Evolutionary conservation across 2,888 invertebrate species (phyloP), one percentile per base, ranked within the genome.

Genomic region (Maniola hyperantus): DNA sequence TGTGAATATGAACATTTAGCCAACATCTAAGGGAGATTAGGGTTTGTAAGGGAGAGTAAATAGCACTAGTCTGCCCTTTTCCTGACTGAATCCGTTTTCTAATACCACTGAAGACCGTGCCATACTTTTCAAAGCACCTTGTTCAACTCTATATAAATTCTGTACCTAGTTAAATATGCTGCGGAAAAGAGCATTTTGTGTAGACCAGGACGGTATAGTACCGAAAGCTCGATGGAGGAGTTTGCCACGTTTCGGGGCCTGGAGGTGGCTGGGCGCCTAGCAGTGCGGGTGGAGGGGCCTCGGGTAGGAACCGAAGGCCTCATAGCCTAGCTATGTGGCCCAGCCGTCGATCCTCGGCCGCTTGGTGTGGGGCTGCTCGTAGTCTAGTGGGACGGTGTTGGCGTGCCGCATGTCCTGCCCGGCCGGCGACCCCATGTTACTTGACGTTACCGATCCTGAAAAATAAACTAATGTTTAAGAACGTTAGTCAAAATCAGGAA

Each of bases 281-380:
- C 91, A 91, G 91, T 92, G 92, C 87, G 91, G 92, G 81, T 91
- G 90, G 73, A 92, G 79, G 79, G 91, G 91, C 91, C 89, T 90
- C 82, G 91, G 89, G 80, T 88, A 89, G 67, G 87, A 75, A 71
- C 91, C 92, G 87, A 88, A 92, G 91, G 88, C 91, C 88, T 91
- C 90, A 72, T 84, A 81, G 88, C 87, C 85, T 86, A 90, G 94
- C 96, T 97, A 97, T 95, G 97, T 96, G 88, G 96, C 95, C 98
- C 98, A 98, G 71, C 96, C 96, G 84, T 98, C 98, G 84, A 98
- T 95, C 88, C 98, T 95, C 80, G 97, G 95, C 84, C 98, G 95
- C 92, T 98, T 98, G 88, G 96, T 84, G 81, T 94, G 94, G 66
- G 91, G 89, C 85, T 93, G 92, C 77, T 94, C 93, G 79, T 94